Percentiles rank a stretch among this genome's conserved stretches.
phyloP scores from a whole-genome alignment of 2,113 vertebrate genomes.

The Hippolais icterina region DNA sequence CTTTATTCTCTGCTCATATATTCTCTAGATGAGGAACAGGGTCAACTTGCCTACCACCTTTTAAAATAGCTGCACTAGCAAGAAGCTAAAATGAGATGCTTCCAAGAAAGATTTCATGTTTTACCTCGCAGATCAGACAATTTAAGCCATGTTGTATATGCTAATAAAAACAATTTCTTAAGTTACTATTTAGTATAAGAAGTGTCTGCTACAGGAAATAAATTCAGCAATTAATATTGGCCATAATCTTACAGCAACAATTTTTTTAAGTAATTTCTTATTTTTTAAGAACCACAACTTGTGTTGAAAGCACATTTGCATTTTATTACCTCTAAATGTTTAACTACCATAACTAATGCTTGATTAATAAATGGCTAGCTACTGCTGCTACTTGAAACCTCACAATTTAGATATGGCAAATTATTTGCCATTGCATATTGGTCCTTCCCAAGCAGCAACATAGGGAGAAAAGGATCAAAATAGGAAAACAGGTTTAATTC shows the following conservation, averaged over 20 bases:
- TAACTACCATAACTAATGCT: slow-evolving; percentile 71
- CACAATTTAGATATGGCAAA: not conserved
- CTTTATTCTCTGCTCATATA: not conserved
- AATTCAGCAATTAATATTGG: slow-evolving; percentile 80
- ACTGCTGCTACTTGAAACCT: slow-evolving; percentile 31
- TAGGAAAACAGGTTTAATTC: not conserved
- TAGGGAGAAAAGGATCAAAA: not conserved
- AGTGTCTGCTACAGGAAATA: slow-evolving; percentile 75
- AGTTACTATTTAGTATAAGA: slow-evolving; percentile 70
- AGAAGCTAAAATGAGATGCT: not conserved
- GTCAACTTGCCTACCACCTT: not conserved
- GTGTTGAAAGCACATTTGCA: slow-evolving; percentile 66
- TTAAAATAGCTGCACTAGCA: not conserved
- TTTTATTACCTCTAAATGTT: slow-evolving; percentile 74
- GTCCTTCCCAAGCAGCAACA: not conserved
- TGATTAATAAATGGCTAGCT: slow-evolving; percentile 64
- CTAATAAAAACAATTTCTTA: slow-evolving; percentile 70
- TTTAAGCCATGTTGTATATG: not conserved
- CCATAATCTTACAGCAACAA: slow-evolving; percentile 60
- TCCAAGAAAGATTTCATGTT: not conserved
- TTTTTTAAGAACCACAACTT: slow-evolving; percentile 60
- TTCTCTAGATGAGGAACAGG: not conserved
- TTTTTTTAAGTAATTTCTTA: slow-evolving; percentile 66
- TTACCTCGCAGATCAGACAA: not conserved
- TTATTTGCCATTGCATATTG: not conserved